Evolutionary conservation across 1,140 invertebrate genomes (phyloP), one percentile per base, ranked within the genome.

Genomic region (Stegodyphus mimosarum): DNA sequence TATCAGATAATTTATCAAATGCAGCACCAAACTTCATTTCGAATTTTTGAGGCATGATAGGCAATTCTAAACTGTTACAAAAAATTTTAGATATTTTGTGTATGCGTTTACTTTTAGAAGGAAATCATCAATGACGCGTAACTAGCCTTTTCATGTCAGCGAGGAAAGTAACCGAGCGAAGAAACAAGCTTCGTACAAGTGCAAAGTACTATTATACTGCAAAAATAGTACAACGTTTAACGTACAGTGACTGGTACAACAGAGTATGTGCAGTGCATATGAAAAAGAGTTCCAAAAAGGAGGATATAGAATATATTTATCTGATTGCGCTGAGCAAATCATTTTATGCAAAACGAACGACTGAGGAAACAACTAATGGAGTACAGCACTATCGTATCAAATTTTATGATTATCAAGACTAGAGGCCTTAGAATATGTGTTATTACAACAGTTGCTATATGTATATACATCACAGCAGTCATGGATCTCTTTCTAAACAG

Each of bases 241-340:
- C 83, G 74, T 70, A 71, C 83, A 78, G 74, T 86, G 83, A 84
- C 18, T 51, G 72, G 48, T 60, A 83, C 48, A 50, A 76, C 63
- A 63, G 73, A 77, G 74, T 72, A 52, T 63, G 83, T 86, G 66
- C 83, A 64, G 83, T 86, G 83, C 83, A 72, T 86, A 86, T 86
- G 83, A 86, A 86, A 83, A 84, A 78, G 74, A 71, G 74, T 72
- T 33, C 83, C 66, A 76, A 86, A 86, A 86, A 78, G 81, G 73
- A 84, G 81, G 83, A 72, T 77, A 77, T 60, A 77, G 83, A 77
- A 86, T 77, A 86, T 78, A 76, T 84, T 53, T 55, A 64, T 83
- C 63, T 75, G 81, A 84, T 84, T 84, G 81, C 81, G 55, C 72
- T 48, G 50, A 73, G 73, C 83, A 77, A 77, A 86, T 71, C 66